Evolutionary conservation across 2,113 vertebrate species (phyloP).

Genomic region (Uria aalge): DNA sequence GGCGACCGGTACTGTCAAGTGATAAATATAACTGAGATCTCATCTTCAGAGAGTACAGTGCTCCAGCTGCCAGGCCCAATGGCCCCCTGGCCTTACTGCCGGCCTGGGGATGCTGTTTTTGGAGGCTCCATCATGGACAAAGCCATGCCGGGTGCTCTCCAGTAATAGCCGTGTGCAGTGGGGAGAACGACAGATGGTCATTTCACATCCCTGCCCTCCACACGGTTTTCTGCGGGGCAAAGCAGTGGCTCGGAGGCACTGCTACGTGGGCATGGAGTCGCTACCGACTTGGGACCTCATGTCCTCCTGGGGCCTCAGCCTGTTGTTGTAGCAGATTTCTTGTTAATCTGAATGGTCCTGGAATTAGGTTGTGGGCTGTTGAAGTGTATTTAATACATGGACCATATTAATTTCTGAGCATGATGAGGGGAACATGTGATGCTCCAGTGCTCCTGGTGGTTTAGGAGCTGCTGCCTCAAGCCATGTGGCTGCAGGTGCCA

Average conservation of each 20-base stretch:
- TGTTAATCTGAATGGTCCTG: background rate
- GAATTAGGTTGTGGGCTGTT: background rate
- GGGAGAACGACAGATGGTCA: fast-evolving
- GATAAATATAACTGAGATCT: conserved; percentile 34
- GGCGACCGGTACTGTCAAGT: background rate
- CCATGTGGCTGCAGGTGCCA: fast-evolving
- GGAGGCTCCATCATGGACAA: background rate
- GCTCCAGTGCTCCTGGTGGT: background rate
- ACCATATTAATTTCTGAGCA: background rate
- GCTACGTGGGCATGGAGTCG: fast-evolving
- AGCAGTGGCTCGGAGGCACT: background rate
- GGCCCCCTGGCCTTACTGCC: fast-evolving
- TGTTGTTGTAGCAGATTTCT: background rate
- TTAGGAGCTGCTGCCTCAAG: fast-evolving
- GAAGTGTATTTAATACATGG: background rate
- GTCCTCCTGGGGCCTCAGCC: background rate
- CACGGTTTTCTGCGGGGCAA: background rate
- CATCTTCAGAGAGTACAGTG: background rate
- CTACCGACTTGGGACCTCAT: background rate
- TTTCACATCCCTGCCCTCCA: background rate
- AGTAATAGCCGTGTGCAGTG: background rate
- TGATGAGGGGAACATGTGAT: fast-evolving
- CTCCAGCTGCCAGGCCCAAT: fast-evolving
- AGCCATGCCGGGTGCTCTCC: background rate
- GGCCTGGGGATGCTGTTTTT: background rate